phyloP scores from a whole-genome alignment of 1,140 invertebrate genomes.

The Coelopa frigida region DNA sequence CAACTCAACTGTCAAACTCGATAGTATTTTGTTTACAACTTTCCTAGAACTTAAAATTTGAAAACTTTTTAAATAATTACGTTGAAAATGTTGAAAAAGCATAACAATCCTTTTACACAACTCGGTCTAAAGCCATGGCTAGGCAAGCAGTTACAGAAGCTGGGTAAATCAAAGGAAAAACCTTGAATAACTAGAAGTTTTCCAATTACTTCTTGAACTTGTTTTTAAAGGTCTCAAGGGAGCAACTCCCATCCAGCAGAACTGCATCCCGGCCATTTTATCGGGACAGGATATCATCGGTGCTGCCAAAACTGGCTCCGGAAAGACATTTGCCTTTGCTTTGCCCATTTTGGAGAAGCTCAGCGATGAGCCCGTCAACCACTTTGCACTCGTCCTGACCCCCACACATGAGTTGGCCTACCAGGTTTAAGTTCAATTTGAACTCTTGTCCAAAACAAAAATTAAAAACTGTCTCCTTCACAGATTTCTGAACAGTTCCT shows the following conservation, averaged over 20 bases:
- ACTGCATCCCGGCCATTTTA: slow-evolving; percentile 76
- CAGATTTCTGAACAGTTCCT: slow-evolving; percentile 90
- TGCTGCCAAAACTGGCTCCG: slow-evolving; percentile 93
- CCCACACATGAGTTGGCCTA: slow-evolving; percentile 92
- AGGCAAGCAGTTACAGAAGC: slow-evolving; percentile 28
- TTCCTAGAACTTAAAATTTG: background rate
- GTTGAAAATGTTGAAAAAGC: slow-evolving; percentile 7
- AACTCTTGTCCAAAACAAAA: no score
- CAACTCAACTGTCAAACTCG: no score
- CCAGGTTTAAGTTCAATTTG: slow-evolving; percentile 49
- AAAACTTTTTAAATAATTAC: no score
- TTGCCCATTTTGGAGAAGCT: slow-evolving; percentile 89
- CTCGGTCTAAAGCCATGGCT: slow-evolving; percentile 33
- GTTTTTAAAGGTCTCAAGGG: slow-evolving; percentile 59
- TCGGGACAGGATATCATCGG: slow-evolving; percentile 84
- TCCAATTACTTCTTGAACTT: background rate
- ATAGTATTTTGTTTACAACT: background rate
- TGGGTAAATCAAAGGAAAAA: no score
- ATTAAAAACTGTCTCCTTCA: no score
- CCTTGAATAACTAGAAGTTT: background rate
- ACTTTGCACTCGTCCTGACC: slow-evolving; percentile 90
- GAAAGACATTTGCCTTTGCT: slow-evolving; percentile 95
- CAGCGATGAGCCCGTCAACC: slow-evolving; percentile 85
- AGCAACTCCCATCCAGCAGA: slow-evolving; percentile 78
- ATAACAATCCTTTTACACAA: slow-evolving; percentile 25